Evolutionary conservation across 2,888 invertebrate genomes (phyloP).

Genomic region (Spodoptera littoralis): DNA sequence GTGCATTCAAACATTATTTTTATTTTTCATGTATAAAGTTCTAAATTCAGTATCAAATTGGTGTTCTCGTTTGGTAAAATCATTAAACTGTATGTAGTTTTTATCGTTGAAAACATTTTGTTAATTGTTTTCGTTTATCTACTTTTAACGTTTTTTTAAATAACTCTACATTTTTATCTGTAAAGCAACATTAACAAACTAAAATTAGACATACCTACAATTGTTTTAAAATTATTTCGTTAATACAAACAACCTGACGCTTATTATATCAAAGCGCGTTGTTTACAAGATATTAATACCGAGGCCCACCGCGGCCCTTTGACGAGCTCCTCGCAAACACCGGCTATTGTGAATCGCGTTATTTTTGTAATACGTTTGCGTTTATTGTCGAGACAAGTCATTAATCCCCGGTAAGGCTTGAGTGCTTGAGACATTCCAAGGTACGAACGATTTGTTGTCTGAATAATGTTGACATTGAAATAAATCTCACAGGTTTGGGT

Average conservation of each 20-base stretch:
- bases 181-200: not conserved
- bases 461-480: too few relatives aligned
- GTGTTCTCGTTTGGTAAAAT: too few relatives aligned
- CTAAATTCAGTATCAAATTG: too few relatives aligned
- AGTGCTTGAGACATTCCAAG: not conserved
- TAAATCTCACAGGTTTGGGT: too few relatives aligned
- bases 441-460: not conserved
- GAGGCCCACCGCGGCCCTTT: constrained; percentile 47
- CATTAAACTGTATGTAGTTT: too few relatives aligned
- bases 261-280: constrained; percentile 64
- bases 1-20: too few relatives aligned
- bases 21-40: too few relatives aligned
- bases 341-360: constrained; percentile 28
- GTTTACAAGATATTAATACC: constrained; percentile 69
- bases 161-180: too few relatives aligned
- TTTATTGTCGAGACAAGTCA: constrained; percentile 15
- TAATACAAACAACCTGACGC: constrained; percentile 10
- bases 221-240: constrained; percentile 15
- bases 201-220: constrained; percentile 4
- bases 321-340: constrained; percentile 44
- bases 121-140: too few relatives aligned
- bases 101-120: too few relatives aligned
- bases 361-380: constrained; percentile 37
- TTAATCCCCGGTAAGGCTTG: not conserved
- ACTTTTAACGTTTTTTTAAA: too few relatives aligned